Percentiles rank a stretch among this genome's conserved stretches.
Conservation (phyloP, 2,888 invertebrate species). For the Coelopa pilipes region DNA sequence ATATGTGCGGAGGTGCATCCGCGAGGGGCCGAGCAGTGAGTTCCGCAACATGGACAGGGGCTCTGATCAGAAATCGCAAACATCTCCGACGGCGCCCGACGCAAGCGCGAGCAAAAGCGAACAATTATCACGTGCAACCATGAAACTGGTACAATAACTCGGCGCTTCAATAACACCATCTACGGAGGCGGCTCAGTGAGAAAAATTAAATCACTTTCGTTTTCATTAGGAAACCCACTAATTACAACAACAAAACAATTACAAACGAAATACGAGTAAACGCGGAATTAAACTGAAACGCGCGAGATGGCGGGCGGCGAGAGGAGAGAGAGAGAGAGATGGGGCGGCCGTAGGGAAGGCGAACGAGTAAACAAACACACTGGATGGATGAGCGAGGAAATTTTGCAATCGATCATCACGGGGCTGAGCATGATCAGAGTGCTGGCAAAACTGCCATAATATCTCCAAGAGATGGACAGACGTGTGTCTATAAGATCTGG, state of each 20-base stretch:
- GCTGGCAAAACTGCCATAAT: background rate
- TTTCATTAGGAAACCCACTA: conserved; percentile 40
- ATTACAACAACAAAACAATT: conserved; percentile 35
- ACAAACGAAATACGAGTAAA: conserved; percentile 38
- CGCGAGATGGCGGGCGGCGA: conserved; percentile 6
- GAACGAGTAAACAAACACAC: conserved; percentile 7
- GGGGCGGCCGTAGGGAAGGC: conserved; percentile 28
- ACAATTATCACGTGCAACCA: conserved; percentile 52
- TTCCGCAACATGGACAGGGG: conserved; percentile 33
- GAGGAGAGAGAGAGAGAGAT: background rate
- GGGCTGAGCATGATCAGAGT: conserved; percentile 32
- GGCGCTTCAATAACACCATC: conserved; percentile 22
- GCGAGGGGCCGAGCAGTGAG: background rate
- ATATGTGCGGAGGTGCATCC: background rate
- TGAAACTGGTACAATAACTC: conserved; percentile 52
- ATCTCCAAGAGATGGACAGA: background rate
- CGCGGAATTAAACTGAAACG: conserved; percentile 33
- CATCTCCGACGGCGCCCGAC: conserved; percentile 16
- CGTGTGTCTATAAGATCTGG: background rate
- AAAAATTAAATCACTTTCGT: conserved; percentile 46
- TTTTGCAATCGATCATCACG: conserved; percentile 30
- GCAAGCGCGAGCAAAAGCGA: conserved; percentile 38
- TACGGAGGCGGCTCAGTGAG: conserved; percentile 26
- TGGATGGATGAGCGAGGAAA: background rate
- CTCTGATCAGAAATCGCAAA: conserved; percentile 26